phyloP scores from a whole-genome alignment of 2,797 vertebrate species.

The Dryobates pubescens region DNA sequence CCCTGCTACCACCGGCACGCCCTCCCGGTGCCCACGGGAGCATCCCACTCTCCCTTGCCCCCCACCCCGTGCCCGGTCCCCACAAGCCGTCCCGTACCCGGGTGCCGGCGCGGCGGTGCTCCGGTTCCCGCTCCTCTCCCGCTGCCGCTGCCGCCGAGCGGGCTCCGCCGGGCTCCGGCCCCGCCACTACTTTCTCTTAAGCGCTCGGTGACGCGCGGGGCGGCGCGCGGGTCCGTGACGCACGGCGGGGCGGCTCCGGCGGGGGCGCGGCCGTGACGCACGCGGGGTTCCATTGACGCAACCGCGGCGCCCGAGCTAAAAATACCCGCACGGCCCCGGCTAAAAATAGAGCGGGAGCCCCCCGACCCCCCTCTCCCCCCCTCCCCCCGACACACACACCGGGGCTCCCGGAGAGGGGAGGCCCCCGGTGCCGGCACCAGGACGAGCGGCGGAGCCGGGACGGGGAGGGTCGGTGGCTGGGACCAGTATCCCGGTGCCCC shows the following conservation, averaged over 20 bases:
- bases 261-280: slow-evolving; percentile 88
- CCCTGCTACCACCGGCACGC: not conserved
- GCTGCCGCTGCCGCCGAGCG: not conserved
- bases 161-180: slow-evolving; percentile 11
- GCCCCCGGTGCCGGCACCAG: not conserved
- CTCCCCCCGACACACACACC: no score
- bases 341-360: slow-evolving; percentile 79
- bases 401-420: not conserved
- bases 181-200: slow-evolving; percentile 75
- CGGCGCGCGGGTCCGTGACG: slow-evolving; percentile 74
- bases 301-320: slow-evolving; percentile 85
- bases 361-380: not conserved
- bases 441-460: not conserved
- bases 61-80: no score
- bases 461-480: not conserved
- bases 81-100: not conserved
- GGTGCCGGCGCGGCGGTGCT: slow-evolving; percentile 26
- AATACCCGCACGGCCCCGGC: slow-evolving; percentile 79
- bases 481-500: not conserved
- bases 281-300: slow-evolving; percentile 96
- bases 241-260: slow-evolving; percentile 86
- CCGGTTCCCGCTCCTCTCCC: not conserved
- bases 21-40: no score
- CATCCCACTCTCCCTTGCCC: no score
- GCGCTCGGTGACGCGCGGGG: slow-evolving; percentile 80